Percentiles rank a stretch among this genome's conserved stretches.
Evolutionary conservation across 2,888 invertebrate genomes (phyloP).

Genomic region (Empis livida): DNA sequence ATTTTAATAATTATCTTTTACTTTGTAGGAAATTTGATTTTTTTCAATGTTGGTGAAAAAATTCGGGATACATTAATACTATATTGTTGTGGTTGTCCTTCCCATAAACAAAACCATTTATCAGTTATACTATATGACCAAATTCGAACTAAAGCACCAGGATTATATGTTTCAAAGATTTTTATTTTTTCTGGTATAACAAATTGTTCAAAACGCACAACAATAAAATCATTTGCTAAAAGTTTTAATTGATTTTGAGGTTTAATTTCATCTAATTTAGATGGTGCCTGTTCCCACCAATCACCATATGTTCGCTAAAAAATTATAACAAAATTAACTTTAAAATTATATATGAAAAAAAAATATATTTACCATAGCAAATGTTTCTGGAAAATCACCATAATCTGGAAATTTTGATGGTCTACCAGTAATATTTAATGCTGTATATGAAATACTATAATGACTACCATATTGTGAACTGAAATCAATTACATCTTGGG

Average conservation of each 20-base stretch:
- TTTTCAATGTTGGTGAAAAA: constrained; percentile 59
- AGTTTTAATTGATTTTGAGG: constrained; percentile 54
- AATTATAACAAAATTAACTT: neutral
- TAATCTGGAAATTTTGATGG: constrained; percentile 78
- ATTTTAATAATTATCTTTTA: constrained; percentile 22
- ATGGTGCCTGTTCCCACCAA: constrained; percentile 75
- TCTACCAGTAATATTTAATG: constrained; percentile 71
- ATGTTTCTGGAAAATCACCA: constrained; percentile 84
- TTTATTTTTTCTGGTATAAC: constrained; percentile 41
- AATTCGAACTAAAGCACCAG: constrained; percentile 68
- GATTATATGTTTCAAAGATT: constrained; percentile 76
- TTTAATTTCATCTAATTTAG: constrained; percentile 54
- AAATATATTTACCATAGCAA: constrained; percentile 60
- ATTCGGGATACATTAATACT: constrained; percentile 51
- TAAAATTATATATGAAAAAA: neutral
- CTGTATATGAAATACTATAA: constrained; percentile 65
- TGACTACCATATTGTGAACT: constrained; percentile 83
- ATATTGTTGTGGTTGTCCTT: constrained; percentile 35
- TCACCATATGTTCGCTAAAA: constrained; percentile 66
- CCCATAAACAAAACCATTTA: constrained; percentile 66
- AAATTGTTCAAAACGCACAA: constrained; percentile 32
- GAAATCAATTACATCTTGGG: constrained; percentile 58
- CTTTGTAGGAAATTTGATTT: constrained; percentile 44
- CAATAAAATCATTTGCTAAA: constrained; percentile 68
- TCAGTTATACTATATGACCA: constrained; percentile 48